Conservation (phyloP, 2,797 vertebrate genomes). For the Brachyalestes nurse region DNA sequence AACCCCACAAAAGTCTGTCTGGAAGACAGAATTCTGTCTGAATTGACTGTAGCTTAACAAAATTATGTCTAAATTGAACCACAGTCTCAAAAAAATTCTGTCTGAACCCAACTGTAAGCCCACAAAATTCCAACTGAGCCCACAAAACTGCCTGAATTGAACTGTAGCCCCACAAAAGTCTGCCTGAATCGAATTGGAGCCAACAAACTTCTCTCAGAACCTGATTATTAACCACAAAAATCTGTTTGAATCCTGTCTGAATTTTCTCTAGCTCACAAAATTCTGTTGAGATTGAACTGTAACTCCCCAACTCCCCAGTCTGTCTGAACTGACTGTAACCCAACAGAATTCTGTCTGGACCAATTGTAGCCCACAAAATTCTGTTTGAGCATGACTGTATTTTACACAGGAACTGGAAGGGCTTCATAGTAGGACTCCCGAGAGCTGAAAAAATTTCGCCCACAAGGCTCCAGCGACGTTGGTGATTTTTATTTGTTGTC, state of each 20-base stretch:
- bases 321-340: no score
- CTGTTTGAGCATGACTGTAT: not conserved
- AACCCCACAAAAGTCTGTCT: not conserved
- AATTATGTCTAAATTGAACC: not conserved
- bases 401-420: no score
- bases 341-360: no score
- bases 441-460: slow-evolving; percentile 34
- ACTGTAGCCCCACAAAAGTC: no score
- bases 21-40: not conserved
- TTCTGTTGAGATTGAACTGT: not conserved
- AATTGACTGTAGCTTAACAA: not conserved
- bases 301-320: no score
- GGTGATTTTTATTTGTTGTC: slow-evolving; percentile 46
- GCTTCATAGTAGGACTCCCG: no score
- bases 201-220: not conserved
- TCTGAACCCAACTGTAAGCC: no score
- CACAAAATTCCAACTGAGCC: no score
- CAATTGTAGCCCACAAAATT: not conserved
- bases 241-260: no score
- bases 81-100: no score
- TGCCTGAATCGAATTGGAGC: not conserved
- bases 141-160: no score
- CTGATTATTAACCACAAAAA: not conserved
- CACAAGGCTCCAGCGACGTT: slow-evolving; percentile 7
- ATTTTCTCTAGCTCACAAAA: not conserved